Evolutionary conservation across 2,113 vertebrate genomes (phyloP), one percentile per base, ranked within the genome.

Genomic region (Halichoerus grypus): DNA sequence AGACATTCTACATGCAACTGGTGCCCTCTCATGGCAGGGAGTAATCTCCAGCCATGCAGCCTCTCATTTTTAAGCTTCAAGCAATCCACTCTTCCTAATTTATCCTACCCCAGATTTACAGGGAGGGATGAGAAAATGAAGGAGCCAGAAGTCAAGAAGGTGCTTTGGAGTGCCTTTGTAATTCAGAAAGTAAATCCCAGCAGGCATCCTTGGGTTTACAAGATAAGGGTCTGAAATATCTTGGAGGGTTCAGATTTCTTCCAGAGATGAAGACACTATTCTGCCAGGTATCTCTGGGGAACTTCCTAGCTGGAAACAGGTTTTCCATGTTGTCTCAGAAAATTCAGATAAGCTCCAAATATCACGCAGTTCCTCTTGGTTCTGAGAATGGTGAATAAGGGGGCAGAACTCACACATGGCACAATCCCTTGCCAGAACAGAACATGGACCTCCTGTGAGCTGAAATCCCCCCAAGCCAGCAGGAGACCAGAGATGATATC

Each of bases 1-100:
- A 42, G 46, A 22, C 5, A 92, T 97, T 97, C 90, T 55, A 49
- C 0, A 15, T 63, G 94, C 80, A 77, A 0, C 55, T 97, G 59
- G 92, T 51, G 96, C 94, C 97, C 97, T 91, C 98, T 98, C 95
- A 96, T 82, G 98, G 33, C 16, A 4, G 36, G 33, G 24, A n/a
- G 31, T 26, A 21, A 1, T 10, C 69, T 76, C 26, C 69, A 61
- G 65, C 42, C 42, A 3, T 8, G 13, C 5, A 13, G 1, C 10
- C 36, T 69, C 69, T 53, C 36, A 4, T 79, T 63, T 84, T 71
- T 33, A 92, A n/a, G 24, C 57, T 46, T 8, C 8, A 82, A 86
- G 65, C 85, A 49, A 79, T 36, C 13, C 49, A 3, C n/a, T 59
- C 39, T 76, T 74, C 4, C 22, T 36, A 22, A 77, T 9, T 46